A percentile compares a stretch with the other conserved stretches of the same genome.
Conservation (phyloP, 1,140 invertebrate species). For the Melanaphis sacchari region DNA sequence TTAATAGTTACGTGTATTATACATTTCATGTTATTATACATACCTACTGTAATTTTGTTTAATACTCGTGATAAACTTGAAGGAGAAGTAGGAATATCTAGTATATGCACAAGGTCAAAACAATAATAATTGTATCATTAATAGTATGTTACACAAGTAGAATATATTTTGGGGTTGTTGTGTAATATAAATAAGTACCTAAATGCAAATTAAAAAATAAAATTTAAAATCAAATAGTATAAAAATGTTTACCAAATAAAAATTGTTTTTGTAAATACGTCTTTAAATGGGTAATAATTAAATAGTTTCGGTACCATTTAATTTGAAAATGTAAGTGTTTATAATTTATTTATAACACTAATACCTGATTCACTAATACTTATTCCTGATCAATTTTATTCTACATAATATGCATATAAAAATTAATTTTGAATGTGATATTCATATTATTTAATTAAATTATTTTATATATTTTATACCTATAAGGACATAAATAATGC, state of each 20-base stretch:
- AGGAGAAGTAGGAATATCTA: neutral
- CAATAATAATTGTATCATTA: neutral
- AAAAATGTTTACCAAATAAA: neutral
- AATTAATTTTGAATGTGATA: too few species aligned
- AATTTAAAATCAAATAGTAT: neutral
- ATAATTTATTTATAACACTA: neutral
- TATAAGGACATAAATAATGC: neutral
- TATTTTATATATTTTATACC: neutral
- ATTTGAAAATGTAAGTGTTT: neutral
- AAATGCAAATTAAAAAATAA: neutral
- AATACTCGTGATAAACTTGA: slow-evolving; percentile 25
- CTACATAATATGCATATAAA: neutral
- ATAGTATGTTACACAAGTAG: neutral
- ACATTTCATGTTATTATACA: neutral
- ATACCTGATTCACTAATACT: too few species aligned
- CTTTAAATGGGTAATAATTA: neutral
- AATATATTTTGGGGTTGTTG: neutral
- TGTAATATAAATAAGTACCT: neutral
- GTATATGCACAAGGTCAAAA: neutral
- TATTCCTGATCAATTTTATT: neutral
- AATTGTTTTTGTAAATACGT: neutral
- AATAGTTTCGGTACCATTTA: neutral
- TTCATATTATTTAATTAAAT: neutral
- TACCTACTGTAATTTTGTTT: neutral
- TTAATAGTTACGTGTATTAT: slow-evolving; percentile 25